Evolutionary conservation across 2,797 vertebrate species (phyloP).

Genomic region (Epinephelus awoara): DNA sequence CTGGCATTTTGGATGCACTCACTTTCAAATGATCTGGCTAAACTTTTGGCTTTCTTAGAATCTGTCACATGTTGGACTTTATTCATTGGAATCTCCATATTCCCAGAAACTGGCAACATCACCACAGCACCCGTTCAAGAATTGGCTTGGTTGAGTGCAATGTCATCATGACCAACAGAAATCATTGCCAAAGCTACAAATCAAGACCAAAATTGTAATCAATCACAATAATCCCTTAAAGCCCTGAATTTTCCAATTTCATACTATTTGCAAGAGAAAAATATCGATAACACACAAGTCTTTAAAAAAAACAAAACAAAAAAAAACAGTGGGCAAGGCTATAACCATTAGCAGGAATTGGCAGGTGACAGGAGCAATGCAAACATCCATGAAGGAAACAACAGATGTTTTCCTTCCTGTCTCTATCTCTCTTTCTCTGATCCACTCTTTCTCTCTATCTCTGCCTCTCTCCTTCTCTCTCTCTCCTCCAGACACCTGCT

Average conservation of each 20-base stretch:
- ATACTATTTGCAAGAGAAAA: not conserved
- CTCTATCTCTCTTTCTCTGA: slow-evolving; percentile 6
- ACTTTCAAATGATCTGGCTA: too few species aligned
- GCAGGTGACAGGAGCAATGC: slow-evolving; percentile 35
- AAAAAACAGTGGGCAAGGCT: not conserved
- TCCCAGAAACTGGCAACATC: not conserved
- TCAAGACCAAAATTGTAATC: not conserved
- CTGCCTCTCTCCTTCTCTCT: not conserved
- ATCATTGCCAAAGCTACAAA: not conserved
- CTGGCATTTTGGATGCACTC: too few species aligned
- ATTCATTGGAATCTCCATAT: too few species aligned
- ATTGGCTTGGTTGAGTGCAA: not conserved
- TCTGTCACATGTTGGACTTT: too few species aligned
- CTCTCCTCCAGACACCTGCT: slow-evolving; percentile 54
- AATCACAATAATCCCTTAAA: not conserved
- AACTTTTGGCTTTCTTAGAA: too few species aligned
- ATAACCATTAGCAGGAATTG: slow-evolving; percentile 13
- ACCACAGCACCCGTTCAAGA: not conserved
- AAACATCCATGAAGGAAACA: slow-evolving; percentile 42
- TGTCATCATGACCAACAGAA: not conserved
- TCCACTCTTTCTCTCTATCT: not conserved
- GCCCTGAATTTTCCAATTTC: not conserved
- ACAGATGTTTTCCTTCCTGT: slow-evolving; percentile 40
- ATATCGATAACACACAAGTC: not conserved
- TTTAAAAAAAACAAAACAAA: not conserved